Conservation (phyloP, 2,888 invertebrate species). For the Xestia c-nigrum region DNA sequence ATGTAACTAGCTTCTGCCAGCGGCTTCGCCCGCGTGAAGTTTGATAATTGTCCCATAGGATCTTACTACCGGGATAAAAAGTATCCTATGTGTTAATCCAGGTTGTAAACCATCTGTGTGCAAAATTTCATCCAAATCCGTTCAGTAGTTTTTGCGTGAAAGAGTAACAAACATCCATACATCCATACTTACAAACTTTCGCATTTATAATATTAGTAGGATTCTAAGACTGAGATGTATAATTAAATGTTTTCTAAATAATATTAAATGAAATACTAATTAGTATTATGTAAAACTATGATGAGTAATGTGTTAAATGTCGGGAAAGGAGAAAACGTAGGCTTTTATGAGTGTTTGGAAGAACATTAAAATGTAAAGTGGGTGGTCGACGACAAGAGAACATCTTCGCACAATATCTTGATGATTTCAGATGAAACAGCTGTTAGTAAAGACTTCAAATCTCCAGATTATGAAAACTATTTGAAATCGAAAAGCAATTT, state of each 20-base stretch:
- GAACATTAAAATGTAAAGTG: slow-evolving; percentile 11
- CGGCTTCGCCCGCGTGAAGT: too few species aligned
- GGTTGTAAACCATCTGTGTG: too few species aligned
- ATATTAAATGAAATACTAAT: slow-evolving; percentile 1
- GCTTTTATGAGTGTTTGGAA: slow-evolving; percentile 7
- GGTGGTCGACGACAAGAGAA: neutral
- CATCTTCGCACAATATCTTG: slow-evolving; percentile 10
- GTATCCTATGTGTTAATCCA: too few species aligned
- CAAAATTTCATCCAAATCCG: too few species aligned
- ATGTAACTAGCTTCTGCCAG: too few species aligned
- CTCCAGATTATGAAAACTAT: neutral
- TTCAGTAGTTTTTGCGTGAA: too few species aligned
- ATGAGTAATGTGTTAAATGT: slow-evolving; percentile 30
- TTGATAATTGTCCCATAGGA: too few species aligned
- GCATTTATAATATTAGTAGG: too few species aligned
- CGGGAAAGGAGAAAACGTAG: slow-evolving; percentile 16
- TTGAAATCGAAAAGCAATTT: neutral
- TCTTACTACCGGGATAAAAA: too few species aligned
- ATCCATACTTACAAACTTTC: too few species aligned
- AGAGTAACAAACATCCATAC: too few species aligned
- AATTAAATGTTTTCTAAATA: slow-evolving; percentile 20
- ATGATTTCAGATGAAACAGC: neutral
- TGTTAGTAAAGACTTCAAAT: neutral
- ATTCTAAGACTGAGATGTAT: slow-evolving; percentile 9
- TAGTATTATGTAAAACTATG: neutral